phyloP scores from a whole-genome alignment of 2,888 invertebrate species.

The Acheta domesticus region DNA sequence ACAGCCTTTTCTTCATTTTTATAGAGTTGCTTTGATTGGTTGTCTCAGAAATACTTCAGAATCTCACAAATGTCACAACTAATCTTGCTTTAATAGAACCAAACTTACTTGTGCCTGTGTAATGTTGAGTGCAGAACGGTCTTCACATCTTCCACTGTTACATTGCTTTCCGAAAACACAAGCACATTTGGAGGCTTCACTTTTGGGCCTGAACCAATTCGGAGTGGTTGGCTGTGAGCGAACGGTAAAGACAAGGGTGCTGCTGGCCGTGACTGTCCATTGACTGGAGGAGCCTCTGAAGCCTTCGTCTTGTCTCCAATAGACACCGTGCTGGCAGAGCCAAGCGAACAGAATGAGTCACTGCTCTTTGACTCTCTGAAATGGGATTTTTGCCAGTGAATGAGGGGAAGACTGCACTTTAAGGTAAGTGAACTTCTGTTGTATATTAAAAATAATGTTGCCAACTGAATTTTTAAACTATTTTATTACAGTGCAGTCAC shows the following conservation, averaged over 20 bases:
- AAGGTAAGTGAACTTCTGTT: not conserved
- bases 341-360: constrained; percentile 39
- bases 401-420: constrained; percentile 10
- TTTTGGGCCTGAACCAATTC: constrained; percentile 32
- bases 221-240: not conserved
- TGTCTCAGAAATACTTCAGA: no score
- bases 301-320: constrained; percentile 28
- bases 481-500: not conserved
- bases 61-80: no score
- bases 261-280: not conserved
- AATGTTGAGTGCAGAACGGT: constrained; percentile 64
- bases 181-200: constrained; percentile 76
- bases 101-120: constrained; percentile 64
- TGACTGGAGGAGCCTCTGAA: not conserved
- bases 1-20: no score
- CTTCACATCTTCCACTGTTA: constrained; percentile 71
- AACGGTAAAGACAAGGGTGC: not conserved
- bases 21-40: no score
- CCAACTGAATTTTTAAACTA: not conserved
- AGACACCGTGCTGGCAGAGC: constrained; percentile 38
- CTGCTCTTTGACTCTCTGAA: constrained; percentile 36
- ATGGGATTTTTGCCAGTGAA: constrained; percentile 3
- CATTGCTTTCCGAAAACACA: constrained; percentile 74
- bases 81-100: not conserved
- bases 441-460: not conserved